Evolutionary conservation across 2,888 invertebrate genomes (phyloP), one percentile per base, ranked within the genome.

Genomic region (Polydrusus tereticollis): DNA sequence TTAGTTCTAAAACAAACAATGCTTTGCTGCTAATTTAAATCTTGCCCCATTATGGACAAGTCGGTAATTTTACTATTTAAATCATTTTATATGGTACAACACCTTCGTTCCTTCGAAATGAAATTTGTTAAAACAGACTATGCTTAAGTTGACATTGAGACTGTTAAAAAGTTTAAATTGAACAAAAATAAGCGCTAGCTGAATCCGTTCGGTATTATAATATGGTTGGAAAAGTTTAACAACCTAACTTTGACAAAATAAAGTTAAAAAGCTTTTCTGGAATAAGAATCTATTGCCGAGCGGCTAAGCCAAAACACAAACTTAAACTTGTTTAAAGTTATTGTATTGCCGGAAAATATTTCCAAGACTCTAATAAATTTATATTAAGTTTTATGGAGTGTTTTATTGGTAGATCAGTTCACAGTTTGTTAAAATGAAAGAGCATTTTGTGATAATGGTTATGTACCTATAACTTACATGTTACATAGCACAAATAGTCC

Each of bases 311-410:
- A 59, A 59, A 71, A 71, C 58, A 58, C 57, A 47, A 64, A 58
- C 60, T 71, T 71, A 59, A 71, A 71, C 59, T 71, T 64, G 70
- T 71, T 65, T 58, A 58, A 64, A 65, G 65, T 70, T 70, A 70
- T 59, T 64, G 52, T 60, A 47, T 67, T 67, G n/a, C 36, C 45
- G 45, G 29, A 29, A 55, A 55, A 55, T 55, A 55, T 55, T 55
- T 55, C 29, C 29, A 16, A 29, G 16, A 10, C 52, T 55, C 8
- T 16, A 55, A 29, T 55, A 55, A 55, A 55, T 29, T 55, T 29
- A 10, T 16, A 14, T 50, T 50, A 26, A 5, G 26, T 26, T 55
- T 55, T 55, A 55, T 55, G 52, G 10, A 55, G 52, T 55, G 18
- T 16, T 50, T 50, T 33, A 55, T 8, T 52, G 29, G 29, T 8